Conservation (phyloP, 2,888 invertebrate genomes). For the Prostheceraeus crozeri region DNA sequence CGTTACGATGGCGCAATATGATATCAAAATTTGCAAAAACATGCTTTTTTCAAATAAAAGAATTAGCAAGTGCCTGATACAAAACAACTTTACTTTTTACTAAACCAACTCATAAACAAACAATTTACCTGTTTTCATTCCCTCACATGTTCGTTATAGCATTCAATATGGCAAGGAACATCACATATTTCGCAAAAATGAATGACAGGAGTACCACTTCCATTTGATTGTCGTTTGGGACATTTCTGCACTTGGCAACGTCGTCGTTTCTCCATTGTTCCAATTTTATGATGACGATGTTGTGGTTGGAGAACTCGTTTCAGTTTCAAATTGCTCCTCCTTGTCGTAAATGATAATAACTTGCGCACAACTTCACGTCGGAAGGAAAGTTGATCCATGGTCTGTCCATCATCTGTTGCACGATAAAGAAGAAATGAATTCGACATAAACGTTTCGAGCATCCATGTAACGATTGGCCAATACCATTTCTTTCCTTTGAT, state of each 20-base stretch:
- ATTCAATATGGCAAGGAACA: conserved; percentile 10
- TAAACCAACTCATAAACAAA: too few relatives aligned
- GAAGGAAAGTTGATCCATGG: conserved; percentile 26
- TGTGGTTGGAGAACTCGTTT: conserved; percentile 14
- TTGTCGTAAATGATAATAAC: conserved; percentile 6
- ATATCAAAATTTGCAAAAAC: too few relatives aligned
- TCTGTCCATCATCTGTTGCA: neutral
- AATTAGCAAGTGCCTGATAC: too few relatives aligned
- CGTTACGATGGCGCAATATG: too few relatives aligned
- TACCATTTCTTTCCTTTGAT: conserved; percentile 27
- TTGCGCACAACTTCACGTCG: conserved; percentile 1
- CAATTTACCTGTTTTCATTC: neutral
- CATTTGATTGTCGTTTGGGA: neutral
- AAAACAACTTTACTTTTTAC: too few relatives aligned
- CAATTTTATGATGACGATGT: conserved; percentile 10
- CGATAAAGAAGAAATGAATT: conserved; percentile 5
- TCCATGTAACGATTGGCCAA: conserved; percentile 15
- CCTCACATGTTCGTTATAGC: conserved; percentile 4
- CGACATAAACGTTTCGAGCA: conserved; percentile 10
- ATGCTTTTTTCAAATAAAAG: too few relatives aligned
- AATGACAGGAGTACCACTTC: neutral
- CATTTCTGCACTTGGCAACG: conserved; percentile 5
- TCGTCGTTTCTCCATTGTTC: conserved; percentile 7
- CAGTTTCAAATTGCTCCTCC: neutral
- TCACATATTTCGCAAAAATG: conserved; percentile 4